Evolutionary conservation across 2,797 vertebrate genomes (phyloP), one percentile per base, ranked within the genome.

Genomic region (Trachurus trachurus): DNA sequence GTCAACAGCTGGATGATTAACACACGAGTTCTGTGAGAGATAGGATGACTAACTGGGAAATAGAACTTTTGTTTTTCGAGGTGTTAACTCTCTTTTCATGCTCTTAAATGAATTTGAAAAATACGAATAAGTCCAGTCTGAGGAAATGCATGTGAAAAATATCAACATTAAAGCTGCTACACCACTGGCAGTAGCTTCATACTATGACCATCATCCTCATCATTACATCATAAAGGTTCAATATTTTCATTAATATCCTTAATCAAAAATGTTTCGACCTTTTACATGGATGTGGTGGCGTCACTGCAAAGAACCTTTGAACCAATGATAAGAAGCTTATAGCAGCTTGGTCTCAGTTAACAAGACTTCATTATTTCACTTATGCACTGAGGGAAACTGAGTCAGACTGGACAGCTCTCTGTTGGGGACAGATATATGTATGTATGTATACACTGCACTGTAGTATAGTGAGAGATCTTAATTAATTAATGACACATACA

Each of bases 251-350:
- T 40, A 57, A 62, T 50, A 21, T 54, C 22, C 76, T 63, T 52
- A 62, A 52, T 67, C 3, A 53, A n/a, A 71, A 64, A 66, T 71
- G 22, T 42, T 57, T 3, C 70, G 73, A 61, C 81, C 0, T 61
- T 52, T 75, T 39, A 17, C 29, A 74, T 63, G 63, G 71, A 17
- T 75, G 31, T 2, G 21, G 40, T 86, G 79, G 65, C n/a, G 45
- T 50, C 84, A 85, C 54, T 63, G 66, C 78, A 71, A 56, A 63
- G 53, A 80, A 93, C 87, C 87, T 88, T 91, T 92, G 89, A 91
- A 60, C 88, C 63, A 40, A 78, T n/a, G 47, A 45, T 93, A 93
- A 94, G 92, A 21, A 84, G 94, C 87, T 94, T 93, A 92, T 22
- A 26, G 26, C 49, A 57, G 72, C 67, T 79, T 77, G 58, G 22